Evolutionary conservation across 1,140 invertebrate genomes (phyloP).

Genomic region (Myzus persicae): DNA sequence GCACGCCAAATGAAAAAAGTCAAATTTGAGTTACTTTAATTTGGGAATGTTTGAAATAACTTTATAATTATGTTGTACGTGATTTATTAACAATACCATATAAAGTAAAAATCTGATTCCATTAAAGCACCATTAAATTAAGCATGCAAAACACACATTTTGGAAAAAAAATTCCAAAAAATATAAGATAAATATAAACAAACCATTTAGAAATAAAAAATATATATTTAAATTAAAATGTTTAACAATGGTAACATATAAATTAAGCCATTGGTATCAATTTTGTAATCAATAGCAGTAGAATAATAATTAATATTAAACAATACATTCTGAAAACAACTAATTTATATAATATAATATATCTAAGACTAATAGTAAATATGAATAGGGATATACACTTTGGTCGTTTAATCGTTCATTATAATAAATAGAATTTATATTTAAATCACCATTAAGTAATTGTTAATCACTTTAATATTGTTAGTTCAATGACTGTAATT

Average conservation of each 20-base stretch:
- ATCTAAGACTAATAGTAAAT: slow-evolving; percentile 1
- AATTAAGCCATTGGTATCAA: not conserved
- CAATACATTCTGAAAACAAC: not conserved
- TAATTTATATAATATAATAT: not conserved
- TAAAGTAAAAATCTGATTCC: no score
- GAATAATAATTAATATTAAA: slow-evolving; percentile 18
- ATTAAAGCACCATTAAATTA: no score
- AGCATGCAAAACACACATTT: not conserved
- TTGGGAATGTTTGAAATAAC: no score
- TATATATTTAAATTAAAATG: slow-evolving; percentile 15
- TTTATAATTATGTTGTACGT: no score
- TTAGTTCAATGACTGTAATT: not conserved
- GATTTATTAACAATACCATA: no score
- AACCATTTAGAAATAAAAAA: slow-evolving; percentile 3
- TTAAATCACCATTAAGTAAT: not conserved
- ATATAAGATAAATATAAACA: no score
- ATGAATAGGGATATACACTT: not conserved
- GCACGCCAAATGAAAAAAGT: no score
- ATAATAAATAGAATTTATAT: not conserved
- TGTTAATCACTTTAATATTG: not conserved
- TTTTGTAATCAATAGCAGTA: not conserved
- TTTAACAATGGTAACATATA: not conserved
- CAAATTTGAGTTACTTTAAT: no score
- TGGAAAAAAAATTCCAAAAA: no score
- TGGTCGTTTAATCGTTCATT: not conserved